Evolutionary conservation across 2,113 vertebrate genomes (phyloP).

Genomic region (Hipposideros armiger): DNA sequence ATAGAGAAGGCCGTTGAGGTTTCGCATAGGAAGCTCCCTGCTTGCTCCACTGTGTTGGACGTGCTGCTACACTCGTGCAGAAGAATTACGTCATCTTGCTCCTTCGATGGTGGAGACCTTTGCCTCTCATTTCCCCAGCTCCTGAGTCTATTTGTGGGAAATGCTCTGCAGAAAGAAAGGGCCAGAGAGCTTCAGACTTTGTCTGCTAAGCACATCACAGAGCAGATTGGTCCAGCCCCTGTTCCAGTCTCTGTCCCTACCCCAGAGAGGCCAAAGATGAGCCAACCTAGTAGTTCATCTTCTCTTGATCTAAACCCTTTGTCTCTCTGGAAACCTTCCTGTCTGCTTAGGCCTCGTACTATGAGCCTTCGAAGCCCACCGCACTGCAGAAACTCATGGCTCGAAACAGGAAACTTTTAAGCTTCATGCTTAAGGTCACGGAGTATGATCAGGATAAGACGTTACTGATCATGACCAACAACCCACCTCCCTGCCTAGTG

Average conservation of each 20-base stretch:
- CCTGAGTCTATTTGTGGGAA: not conserved
- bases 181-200: not conserved
- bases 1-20: not conserved
- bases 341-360: slow-evolving; percentile 53
- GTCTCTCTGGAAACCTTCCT: slow-evolving; percentile 64
- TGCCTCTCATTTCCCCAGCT: not conserved
- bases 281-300: not conserved
- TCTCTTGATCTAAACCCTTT: slow-evolving; percentile 30
- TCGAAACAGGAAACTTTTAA: slow-evolving; percentile 45
- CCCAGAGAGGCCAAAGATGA: not conserved
- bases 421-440: slow-evolving; percentile 70
- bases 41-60: not conserved
- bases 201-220: not conserved
- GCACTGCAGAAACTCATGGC: slow-evolving; percentile 66
- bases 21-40: not conserved
- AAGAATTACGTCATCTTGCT: not conserved
- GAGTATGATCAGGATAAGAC: slow-evolving; percentile 81
- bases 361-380: slow-evolving; percentile 46
- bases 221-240: not conserved
- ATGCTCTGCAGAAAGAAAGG: not conserved
- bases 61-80: not conserved
- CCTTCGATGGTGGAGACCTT: not conserved
- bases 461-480: slow-evolving; percentile 78
- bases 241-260: not conserved
- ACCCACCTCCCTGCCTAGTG: slow-evolving; percentile 66